Conservation (phyloP, 2,113 vertebrate genomes). For the Perognathus longimembris region DNA sequence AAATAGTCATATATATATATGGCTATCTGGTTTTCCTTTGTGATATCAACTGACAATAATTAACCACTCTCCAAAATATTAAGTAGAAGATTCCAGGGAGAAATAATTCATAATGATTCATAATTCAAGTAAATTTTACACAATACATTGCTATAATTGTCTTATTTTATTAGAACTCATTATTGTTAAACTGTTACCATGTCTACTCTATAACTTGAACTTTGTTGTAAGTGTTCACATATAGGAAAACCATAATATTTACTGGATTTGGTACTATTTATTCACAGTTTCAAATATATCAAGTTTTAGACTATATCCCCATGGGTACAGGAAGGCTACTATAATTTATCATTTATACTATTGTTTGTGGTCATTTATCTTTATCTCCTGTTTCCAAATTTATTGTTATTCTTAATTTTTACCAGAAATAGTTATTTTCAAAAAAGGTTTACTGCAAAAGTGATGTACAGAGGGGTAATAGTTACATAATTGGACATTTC, state of each 20-base stretch:
- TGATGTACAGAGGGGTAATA: no score
- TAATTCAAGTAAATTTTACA: background rate
- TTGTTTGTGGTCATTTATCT: background rate
- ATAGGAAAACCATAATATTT: accelerated
- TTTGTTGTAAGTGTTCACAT: background rate
- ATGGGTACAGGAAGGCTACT: background rate
- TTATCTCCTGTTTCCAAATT: background rate
- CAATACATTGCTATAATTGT: background rate
- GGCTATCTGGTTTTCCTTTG: background rate
- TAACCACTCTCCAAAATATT: background rate
- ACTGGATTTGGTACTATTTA: background rate
- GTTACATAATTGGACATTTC: no score
- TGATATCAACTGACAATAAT: background rate
- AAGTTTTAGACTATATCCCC: background rate
- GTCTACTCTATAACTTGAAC: background rate
- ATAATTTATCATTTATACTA: background rate
- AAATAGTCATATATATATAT: background rate
- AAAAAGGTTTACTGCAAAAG: no score
- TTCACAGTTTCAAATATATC: background rate
- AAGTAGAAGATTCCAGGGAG: background rate
- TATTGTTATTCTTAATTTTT: background rate
- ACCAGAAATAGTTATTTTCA: background rate
- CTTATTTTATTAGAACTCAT: background rate
- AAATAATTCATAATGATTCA: background rate
- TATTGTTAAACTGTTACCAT: background rate